Conservation (phyloP, 2,888 invertebrate genomes). For the Nipponacmea schrenckii region DNA sequence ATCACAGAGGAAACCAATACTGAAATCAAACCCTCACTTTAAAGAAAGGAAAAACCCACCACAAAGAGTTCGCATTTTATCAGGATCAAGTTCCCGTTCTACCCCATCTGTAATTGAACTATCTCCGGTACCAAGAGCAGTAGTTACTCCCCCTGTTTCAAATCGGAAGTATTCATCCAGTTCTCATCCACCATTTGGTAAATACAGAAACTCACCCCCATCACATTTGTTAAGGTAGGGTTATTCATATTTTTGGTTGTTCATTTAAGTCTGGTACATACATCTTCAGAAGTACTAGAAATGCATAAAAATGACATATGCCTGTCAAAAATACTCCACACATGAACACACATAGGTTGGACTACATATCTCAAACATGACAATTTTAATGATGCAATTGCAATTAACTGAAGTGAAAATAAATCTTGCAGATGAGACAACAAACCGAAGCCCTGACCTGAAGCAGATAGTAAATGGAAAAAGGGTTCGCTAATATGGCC, state of each 20-base stretch:
- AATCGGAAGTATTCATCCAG: neutral
- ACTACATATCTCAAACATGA: too few species aligned
- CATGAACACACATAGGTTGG: too few species aligned
- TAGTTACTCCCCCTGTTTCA: neutral
- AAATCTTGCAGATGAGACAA: too few species aligned
- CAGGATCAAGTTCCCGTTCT: neutral
- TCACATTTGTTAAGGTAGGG: slow-evolving; percentile 10
- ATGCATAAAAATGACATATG: neutral
- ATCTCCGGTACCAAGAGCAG: neutral
- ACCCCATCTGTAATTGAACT: neutral
- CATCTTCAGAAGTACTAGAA: neutral
- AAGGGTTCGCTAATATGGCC: too few species aligned
- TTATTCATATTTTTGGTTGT: neutral
- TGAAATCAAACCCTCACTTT: neutral
- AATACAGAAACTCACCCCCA: slow-evolving; percentile 9
- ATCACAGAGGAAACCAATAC: neutral
- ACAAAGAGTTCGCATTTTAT: neutral
- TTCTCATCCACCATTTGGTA: slow-evolving; percentile 14
- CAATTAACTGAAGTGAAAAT: too few species aligned
- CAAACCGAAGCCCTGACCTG: neutral
- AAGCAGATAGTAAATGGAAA: neutral
- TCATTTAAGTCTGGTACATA: neutral
- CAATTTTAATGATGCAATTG: too few species aligned
- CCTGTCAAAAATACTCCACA: too few species aligned
- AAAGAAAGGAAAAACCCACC: neutral